A percentile compares a stretch with the other conserved stretches of the same genome.
Evolutionary conservation across 2,113 vertebrate species (phyloP).

Genomic region (Ophiodon elongatus): DNA sequence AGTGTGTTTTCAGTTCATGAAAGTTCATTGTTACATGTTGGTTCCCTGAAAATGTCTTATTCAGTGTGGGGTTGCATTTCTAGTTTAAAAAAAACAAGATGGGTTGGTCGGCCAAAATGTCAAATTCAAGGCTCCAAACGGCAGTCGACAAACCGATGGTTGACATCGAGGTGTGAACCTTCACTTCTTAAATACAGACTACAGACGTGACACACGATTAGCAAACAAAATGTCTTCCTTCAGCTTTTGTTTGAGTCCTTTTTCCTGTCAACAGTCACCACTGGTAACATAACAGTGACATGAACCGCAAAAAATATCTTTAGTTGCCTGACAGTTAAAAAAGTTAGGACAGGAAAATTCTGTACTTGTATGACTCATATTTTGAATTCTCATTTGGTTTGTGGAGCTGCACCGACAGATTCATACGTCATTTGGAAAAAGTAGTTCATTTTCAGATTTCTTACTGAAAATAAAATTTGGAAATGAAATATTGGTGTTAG

Average conservation of each 20-base stretch:
- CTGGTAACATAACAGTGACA: neutral
- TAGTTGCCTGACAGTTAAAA: neutral
- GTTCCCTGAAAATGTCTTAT: neutral
- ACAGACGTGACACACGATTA: neutral
- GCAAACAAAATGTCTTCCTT: neutral
- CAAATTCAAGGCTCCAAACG: neutral
- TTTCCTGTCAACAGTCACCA: neutral
- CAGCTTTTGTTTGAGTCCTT: neutral
- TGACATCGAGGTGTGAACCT: neutral
- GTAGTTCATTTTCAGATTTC: neutral
- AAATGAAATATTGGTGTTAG: neutral
- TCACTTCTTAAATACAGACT: neutral
- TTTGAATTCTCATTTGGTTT: neutral
- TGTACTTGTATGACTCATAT: neutral
- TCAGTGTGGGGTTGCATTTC: neutral
- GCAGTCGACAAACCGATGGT: neutral
- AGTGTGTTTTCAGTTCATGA: too few relatives aligned
- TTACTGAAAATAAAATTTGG: neutral
- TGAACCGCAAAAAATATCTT: neutral
- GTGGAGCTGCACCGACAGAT: neutral
- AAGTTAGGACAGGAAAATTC: neutral
- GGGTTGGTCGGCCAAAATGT: neutral
- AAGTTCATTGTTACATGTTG: too few relatives aligned
- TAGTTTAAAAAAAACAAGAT: neutral
- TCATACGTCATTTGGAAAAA: neutral